A percentile compares a stretch with the other conserved stretches of the same genome.
Evolutionary conservation across 2,797 vertebrate genomes (phyloP).

Genomic region (Sebastes umbrosus): DNA sequence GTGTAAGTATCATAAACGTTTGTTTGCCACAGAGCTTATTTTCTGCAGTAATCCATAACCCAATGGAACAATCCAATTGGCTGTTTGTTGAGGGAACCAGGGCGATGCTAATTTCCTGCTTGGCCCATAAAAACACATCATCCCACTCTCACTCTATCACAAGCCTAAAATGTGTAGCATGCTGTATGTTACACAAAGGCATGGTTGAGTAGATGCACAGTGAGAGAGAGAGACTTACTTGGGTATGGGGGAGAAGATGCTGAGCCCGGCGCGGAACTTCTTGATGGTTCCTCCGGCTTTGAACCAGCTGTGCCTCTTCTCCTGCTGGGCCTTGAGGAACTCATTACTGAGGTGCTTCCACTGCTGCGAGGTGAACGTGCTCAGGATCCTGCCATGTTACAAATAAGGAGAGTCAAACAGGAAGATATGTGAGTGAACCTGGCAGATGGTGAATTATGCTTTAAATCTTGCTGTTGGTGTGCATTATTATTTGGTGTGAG

Average conservation of each 20-base stretch:
- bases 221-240: conserved; percentile 82
- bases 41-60: too few species aligned
- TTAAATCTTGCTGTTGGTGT: not conserved
- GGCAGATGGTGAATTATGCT: not conserved
- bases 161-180: not conserved
- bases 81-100: too few species aligned
- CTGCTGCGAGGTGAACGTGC: conserved; percentile 97
- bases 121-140: too few species aligned
- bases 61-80: too few species aligned
- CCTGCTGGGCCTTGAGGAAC: conserved; percentile 98
- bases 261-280: conserved; percentile 97
- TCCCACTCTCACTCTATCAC: not conserved
- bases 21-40: too few species aligned
- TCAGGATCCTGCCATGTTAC: conserved; percentile 87
- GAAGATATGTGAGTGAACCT: not conserved
- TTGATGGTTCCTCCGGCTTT: conserved; percentile 98
- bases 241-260: conserved; percentile 98
- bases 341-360: conserved; percentile 99
- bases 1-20: too few species aligned
- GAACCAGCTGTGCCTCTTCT: conserved; percentile 99
- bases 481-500: not conserved
- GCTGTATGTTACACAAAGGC: not conserved
- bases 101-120: too few species aligned
- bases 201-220: not conserved
- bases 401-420: not conserved